Evolutionary conservation across 2,888 invertebrate genomes (phyloP).

Genomic region (Tachina fera): DNA sequence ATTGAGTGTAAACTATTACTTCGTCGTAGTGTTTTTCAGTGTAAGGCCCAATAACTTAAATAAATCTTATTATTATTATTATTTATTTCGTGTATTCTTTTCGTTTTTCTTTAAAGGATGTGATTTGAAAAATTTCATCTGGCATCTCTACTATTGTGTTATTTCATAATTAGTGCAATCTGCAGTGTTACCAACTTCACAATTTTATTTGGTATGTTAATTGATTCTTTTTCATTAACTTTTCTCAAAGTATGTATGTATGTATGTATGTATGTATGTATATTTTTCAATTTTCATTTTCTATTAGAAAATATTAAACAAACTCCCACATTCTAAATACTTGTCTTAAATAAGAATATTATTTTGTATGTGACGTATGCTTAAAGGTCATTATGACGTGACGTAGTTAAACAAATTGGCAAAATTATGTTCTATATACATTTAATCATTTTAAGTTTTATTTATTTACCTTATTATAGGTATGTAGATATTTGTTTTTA

Average conservation of each 20-base stretch:
- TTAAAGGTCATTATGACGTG: constrained; percentile 53
- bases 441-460: not conserved
- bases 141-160: too few relatives aligned
- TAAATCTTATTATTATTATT: too few relatives aligned
- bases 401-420: constrained; percentile 45
- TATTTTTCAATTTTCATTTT: not conserved
- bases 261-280: not conserved
- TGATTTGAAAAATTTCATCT: too few relatives aligned
- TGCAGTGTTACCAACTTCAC: not conserved
- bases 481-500: not conserved
- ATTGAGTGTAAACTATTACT: too few relatives aligned
- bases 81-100: too few relatives aligned
- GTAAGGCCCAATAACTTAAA: too few relatives aligned
- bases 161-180: not conserved
- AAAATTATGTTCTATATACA: not conserved
- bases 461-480: constrained; percentile 7
- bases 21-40: too few relatives aligned
- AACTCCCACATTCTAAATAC: too few relatives aligned
- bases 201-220: not conserved
- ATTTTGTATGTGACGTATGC: too few relatives aligned
- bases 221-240: not conserved
- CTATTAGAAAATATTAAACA: too few relatives aligned
- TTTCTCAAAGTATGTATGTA: not conserved
- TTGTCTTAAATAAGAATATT: too few relatives aligned
- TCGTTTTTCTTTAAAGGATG: too few relatives aligned